Conservation (phyloP, 2,797 vertebrate species). For the Euthynnus affinis region DNA sequence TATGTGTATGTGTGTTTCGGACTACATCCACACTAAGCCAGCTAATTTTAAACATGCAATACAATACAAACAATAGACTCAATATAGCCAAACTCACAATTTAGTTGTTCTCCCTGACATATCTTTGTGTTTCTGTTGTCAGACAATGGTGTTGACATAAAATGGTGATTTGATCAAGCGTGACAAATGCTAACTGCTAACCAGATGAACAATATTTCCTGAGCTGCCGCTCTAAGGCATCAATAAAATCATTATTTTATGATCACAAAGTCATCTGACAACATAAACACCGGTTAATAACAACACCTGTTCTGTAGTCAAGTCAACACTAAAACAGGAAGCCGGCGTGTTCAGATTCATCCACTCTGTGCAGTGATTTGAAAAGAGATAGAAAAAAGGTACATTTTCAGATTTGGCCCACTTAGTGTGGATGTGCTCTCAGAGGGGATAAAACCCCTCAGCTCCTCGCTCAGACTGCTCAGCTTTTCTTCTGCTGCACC, state of each 20-base stretch:
- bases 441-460: not conserved
- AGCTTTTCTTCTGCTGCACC: conserved; percentile 35
- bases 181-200: not conserved
- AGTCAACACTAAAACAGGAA: not conserved
- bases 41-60: conserved; percentile 9
- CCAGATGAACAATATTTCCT: too few relatives aligned
- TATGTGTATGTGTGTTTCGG: conserved; percentile 6
- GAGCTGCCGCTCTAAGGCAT: not conserved
- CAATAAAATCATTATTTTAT: not conserved
- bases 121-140: not conserved
- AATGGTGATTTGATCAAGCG: not conserved
- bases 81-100: conserved; percentile 5
- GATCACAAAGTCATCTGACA: not conserved
- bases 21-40: not conserved
- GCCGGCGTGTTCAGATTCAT: not conserved
- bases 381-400: not conserved
- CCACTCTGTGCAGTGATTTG: not conserved
- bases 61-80: not conserved
- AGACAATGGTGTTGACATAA: not conserved
- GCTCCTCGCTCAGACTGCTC: conserved; percentile 1
- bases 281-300: not conserved
- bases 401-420: conserved; percentile 10
- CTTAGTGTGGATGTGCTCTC: conserved; percentile 12
- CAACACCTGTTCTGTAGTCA: not conserved
- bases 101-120: not conserved